phyloP scores from a whole-genome alignment of 2,888 invertebrate genomes.

The Stenodema calcarata region DNA sequence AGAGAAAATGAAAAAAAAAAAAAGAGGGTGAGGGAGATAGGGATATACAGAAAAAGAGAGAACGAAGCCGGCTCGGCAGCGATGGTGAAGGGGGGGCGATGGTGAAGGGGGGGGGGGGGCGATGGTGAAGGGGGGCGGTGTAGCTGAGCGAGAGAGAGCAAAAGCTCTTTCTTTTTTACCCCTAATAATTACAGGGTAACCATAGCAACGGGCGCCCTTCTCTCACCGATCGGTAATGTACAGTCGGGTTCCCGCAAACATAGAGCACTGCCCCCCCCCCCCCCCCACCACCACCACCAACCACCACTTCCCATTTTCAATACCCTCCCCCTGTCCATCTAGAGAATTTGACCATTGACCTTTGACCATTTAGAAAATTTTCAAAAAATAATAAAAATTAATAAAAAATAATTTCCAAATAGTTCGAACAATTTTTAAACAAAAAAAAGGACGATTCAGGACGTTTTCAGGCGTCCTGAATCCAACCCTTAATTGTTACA shows the following conservation, averaged over 20 bases:
- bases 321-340: neutral
- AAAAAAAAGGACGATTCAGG: no score
- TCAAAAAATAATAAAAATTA: no score
- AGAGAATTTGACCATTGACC: neutral
- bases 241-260: constrained; percentile 55
- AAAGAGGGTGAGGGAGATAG: neutral
- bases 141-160: neutral
- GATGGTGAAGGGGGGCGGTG: neutral
- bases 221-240: constrained; percentile 58
- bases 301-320: neutral
- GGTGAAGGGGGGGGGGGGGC: neutral
- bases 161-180: constrained; percentile 56
- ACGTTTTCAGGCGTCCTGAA: no score
- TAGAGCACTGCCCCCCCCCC: constrained; percentile 60
- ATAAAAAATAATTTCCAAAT: no score
- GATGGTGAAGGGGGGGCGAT: neutral
- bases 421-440: no score
- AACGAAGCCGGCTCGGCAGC: neutral
- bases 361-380: neutral
- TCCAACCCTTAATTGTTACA: no score
- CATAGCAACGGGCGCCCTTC: constrained; percentile 57
- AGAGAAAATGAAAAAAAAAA: neutral
- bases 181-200: constrained; percentile 59
- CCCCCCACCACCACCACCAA: constrained; percentile 51
- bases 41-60: neutral